These are phyloP conservation scores for Caenorhabditis drosophilae DNA, from an alignment of 2,888 invertebrate species.

Conservation along the genomic window DNA sequence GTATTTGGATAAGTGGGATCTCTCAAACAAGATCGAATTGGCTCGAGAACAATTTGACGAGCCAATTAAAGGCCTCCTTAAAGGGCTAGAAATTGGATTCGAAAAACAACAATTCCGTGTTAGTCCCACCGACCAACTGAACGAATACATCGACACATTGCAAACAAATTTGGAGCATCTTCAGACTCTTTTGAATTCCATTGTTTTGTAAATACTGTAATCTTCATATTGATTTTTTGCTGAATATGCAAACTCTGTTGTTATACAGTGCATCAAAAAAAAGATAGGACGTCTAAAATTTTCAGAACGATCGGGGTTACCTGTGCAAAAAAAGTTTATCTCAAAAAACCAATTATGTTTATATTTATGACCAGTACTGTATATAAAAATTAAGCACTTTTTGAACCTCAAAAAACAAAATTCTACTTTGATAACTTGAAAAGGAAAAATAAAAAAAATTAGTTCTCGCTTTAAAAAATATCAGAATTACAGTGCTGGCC, in stretches of 20 bases:
- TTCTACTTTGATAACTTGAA: too few species aligned
- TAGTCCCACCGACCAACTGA: constrained; percentile 4
- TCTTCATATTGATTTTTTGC: neutral
- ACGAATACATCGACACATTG: constrained; percentile 14
- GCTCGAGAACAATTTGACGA: constrained; percentile 14
- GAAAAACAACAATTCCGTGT: constrained; percentile 1
- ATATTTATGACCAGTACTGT: too few species aligned
- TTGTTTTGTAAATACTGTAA: neutral
- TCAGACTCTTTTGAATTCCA: constrained; percentile 15
- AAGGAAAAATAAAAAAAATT: too few species aligned
- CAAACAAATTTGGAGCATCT: constrained; percentile 11
- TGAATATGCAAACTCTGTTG: neutral
- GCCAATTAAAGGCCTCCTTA: constrained; percentile 11
- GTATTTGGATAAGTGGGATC: constrained; percentile 18
- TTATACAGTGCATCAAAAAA: too few species aligned
- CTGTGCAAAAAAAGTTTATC: too few species aligned
- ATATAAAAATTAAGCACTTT: too few species aligned
- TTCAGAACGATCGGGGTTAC: too few species aligned
- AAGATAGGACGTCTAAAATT: too few species aligned
- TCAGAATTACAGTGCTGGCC: too few species aligned
- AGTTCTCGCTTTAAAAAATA: too few species aligned
- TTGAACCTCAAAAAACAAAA: too few species aligned
- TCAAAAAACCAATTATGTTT: too few species aligned
- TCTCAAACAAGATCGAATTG: constrained; percentile 12
- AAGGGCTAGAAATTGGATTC: constrained; percentile 6